A percentile compares a stretch with the other conserved stretches of the same genome.
These are phyloP conservation scores for Noctua comes DNA, from an alignment of 2,888 invertebrate species.

Conservation along the genomic window DNA sequence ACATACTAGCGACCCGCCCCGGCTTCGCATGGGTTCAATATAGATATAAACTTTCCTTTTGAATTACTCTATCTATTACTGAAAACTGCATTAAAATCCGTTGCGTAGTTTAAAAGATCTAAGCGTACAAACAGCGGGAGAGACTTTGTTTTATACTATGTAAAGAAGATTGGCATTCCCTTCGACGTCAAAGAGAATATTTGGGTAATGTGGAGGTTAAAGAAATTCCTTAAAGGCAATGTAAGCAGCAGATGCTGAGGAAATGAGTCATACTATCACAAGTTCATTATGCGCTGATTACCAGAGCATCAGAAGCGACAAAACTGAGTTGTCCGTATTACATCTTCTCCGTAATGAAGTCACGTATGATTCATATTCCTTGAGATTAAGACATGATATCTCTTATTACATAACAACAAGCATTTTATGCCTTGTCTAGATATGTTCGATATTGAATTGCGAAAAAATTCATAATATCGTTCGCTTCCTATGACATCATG, in stretches of 20 bases:
- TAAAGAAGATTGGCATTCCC: slow-evolving; percentile 1
- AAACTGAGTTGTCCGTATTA: slow-evolving; percentile 31
- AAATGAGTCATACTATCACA: slow-evolving; percentile 56
- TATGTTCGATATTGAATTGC: slow-evolving; percentile 34
- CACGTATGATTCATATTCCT: slow-evolving; percentile 59
- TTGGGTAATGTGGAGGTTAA: slow-evolving; percentile 20
- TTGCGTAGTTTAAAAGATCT: too few species aligned
- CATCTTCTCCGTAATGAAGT: slow-evolving; percentile 56
- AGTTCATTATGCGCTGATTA: slow-evolving; percentile 55
- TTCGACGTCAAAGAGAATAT: slow-evolving; percentile 20
- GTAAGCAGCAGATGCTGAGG: slow-evolving; percentile 40
- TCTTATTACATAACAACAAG: slow-evolving; percentile 20
- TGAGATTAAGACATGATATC: slow-evolving; percentile 37
- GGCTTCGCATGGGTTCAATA: too few species aligned
- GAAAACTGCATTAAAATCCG: too few species aligned
- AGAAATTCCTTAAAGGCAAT: slow-evolving; percentile 45
- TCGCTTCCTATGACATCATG: slow-evolving; percentile 50
- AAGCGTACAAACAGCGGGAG: too few species aligned
- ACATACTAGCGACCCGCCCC: neutral
- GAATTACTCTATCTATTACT: too few species aligned
- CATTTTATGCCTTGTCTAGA: slow-evolving; percentile 18
- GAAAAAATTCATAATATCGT: slow-evolving; percentile 28
- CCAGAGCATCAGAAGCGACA: slow-evolving; percentile 37
- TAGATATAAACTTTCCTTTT: too few species aligned
- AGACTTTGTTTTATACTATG: too few species aligned